Evolutionary conservation across 2,888 invertebrate species (phyloP).

Genomic region (Octodonta nipae): DNA sequence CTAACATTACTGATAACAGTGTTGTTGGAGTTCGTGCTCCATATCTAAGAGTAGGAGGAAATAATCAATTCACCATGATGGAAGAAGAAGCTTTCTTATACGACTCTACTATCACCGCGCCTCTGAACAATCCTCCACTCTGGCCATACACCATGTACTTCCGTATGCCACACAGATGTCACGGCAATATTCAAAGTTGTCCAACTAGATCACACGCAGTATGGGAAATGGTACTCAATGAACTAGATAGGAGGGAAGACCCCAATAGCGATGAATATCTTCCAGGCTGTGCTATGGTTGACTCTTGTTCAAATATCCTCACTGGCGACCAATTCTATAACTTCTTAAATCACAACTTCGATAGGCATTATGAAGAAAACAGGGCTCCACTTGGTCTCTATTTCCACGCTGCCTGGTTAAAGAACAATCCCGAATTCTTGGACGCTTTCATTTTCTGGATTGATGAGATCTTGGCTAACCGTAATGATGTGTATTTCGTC

Average conservation of each 20-base stretch:
- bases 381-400: slow-evolving; percentile 78
- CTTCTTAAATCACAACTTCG: slow-evolving; percentile 86
- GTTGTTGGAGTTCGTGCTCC: slow-evolving; percentile 85
- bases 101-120: slow-evolving; percentile 88
- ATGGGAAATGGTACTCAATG: slow-evolving; percentile 95
- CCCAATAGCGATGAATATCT: slow-evolving; percentile 78
- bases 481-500: slow-evolving; percentile 85
- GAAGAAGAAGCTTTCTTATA: slow-evolving; percentile 89
- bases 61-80: slow-evolving; percentile 96
- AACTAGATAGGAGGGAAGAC: slow-evolving; percentile 81
- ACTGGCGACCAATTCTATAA: slow-evolving; percentile 88
- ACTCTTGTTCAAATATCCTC: slow-evolving; percentile 85
- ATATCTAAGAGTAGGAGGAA: slow-evolving; percentile 81
- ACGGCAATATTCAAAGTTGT: slow-evolving; percentile 82
- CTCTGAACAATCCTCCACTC: slow-evolving; percentile 77
- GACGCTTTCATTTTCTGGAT: slow-evolving; percentile 90
- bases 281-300: slow-evolving; percentile 87
- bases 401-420: slow-evolving; percentile 89
- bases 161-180: slow-evolving; percentile 88
- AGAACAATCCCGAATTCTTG: slow-evolving; percentile 81
- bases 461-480: slow-evolving; percentile 70
- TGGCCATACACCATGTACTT: slow-evolving; percentile 99
- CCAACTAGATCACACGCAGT: slow-evolving; percentile 86
- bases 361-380: slow-evolving; percentile 81
- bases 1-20: slow-evolving; percentile 80